These are phyloP conservation scores for Cryptotermes secundus DNA, from an alignment of 1,140 invertebrate species.

Conservation along the genomic window DNA sequence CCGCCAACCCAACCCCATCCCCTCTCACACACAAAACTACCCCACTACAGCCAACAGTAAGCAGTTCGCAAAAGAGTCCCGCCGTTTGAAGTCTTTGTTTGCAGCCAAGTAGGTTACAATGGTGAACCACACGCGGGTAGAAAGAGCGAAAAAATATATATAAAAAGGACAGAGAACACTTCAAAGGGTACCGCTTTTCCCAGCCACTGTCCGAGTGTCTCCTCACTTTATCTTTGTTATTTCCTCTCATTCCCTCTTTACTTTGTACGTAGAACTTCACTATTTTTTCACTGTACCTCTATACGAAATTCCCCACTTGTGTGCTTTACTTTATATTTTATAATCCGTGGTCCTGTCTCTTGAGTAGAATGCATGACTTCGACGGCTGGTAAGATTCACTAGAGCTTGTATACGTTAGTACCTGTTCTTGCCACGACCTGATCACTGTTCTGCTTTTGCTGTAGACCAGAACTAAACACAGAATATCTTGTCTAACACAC, in stretches of 20 bases:
- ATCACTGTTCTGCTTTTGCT: not conserved
- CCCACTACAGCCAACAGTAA: not conserved
- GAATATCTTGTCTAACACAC: not conserved
- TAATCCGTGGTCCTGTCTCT: not conserved
- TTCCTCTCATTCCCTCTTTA: conserved; percentile 1
- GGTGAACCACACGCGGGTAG: conserved; percentile 27
- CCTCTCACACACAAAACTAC: not conserved
- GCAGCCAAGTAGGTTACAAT: conserved; percentile 32
- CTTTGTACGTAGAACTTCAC: not conserved
- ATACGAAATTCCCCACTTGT: not conserved
- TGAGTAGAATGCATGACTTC: not conserved
- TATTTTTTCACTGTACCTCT: not conserved
- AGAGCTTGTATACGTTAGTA: too few species aligned
- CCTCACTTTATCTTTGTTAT: not conserved
- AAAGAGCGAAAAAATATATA: conserved; percentile 22
- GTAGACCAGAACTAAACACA: not conserved
- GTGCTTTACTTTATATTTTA: conserved; percentile 7
- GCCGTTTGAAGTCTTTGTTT: conserved; percentile 34
- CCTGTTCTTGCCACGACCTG: not conserved
- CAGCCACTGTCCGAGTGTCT: not conserved
- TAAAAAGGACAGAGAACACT: conserved; percentile 21
- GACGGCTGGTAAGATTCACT: not conserved
- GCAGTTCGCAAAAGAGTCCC: conserved; percentile 5
- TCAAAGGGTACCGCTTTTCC: conserved; percentile 3
- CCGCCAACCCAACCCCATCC: not conserved